A percentile compares a stretch with the other conserved stretches of the same genome.
These are phyloP conservation scores for Rynchops niger DNA, from an alignment of 2,113 vertebrate species.

Conservation along the genomic window DNA sequence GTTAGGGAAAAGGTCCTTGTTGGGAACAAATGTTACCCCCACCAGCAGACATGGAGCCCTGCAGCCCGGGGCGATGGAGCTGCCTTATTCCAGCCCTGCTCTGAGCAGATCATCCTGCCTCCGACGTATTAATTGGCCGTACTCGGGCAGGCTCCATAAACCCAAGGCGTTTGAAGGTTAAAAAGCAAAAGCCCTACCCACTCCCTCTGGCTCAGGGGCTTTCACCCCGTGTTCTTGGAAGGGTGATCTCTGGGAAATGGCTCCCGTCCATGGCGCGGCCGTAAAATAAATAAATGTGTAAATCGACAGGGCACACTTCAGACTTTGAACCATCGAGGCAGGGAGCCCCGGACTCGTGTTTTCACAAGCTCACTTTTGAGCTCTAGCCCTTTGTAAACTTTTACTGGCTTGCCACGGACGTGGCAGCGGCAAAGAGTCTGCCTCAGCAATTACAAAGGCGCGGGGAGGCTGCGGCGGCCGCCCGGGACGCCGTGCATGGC, in stretches of 20 bases:
- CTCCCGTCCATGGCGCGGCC: not conserved
- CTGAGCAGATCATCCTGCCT: not conserved
- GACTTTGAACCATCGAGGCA: conserved; percentile 57
- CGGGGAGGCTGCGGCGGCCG: not conserved
- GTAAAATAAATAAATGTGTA: conserved; percentile 16
- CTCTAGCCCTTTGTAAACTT: conserved; percentile 65
- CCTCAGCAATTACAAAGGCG: conserved; percentile 43
- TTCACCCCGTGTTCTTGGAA: not conserved
- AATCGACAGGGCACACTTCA: conserved; percentile 12
- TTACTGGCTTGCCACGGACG: conserved; percentile 38
- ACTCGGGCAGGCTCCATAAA: not conserved
- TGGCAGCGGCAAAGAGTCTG: conserved; percentile 56
- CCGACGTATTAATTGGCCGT: accelerated
- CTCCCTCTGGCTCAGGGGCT: not conserved
- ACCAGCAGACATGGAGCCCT: not conserved
- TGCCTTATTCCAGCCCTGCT: not conserved
- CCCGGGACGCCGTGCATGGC: conserved; percentile 19
- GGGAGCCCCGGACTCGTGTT: not conserved
- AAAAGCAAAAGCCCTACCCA: conserved; percentile 11
- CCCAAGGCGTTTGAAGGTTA: not conserved
- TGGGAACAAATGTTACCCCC: no score
- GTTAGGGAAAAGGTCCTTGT: not conserved
- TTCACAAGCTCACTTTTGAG: conserved; percentile 54
- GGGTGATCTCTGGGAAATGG: not conserved
- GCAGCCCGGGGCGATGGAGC: accelerated